Evolutionary conservation across 2,888 invertebrate genomes (phyloP).

Genomic region (Spodoptera littoralis): DNA sequence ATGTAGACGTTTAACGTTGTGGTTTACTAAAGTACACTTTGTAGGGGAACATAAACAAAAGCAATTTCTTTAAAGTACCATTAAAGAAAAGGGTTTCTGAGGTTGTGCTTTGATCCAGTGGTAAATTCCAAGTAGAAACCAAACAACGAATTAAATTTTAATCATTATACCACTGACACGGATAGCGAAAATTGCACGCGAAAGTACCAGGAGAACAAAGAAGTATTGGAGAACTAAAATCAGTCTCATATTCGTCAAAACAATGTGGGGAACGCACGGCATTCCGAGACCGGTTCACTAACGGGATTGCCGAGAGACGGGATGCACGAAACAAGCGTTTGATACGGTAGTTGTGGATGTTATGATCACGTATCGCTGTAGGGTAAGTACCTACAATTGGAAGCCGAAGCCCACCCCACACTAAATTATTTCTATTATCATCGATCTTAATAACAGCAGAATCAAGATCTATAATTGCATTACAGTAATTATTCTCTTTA

Average conservation of each 20-base stretch:
- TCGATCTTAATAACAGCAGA: background rate
- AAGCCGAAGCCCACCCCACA: background rate
- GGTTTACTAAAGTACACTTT: constrained; percentile 5
- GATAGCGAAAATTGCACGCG: constrained; percentile 25
- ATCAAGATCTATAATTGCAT: constrained; percentile 10
- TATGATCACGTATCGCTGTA: constrained; percentile 47
- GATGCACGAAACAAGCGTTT: constrained; percentile 65
- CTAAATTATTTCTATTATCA: background rate
- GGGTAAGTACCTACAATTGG: constrained; percentile 32
- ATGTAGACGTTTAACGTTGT: constrained; percentile 24
- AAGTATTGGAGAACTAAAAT: constrained; percentile 55
- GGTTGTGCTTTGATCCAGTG: too few relatives aligned
- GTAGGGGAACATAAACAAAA: background rate
- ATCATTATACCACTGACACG: constrained; percentile 5
- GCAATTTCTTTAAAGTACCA: too few relatives aligned
- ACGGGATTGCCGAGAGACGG: constrained; percentile 71
- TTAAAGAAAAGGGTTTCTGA: too few relatives aligned
- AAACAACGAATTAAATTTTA: too few relatives aligned
- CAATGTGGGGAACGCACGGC: constrained; percentile 71
- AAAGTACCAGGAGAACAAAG: constrained; percentile 49
- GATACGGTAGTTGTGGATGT: constrained; percentile 61
- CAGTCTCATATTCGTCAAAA: constrained; percentile 60
- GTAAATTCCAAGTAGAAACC: background rate
- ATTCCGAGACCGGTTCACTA: constrained; percentile 75
- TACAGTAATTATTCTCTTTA: constrained; percentile 9